Base-by-base conservation (phyloP, 1,140 invertebrate genomes). In the Pristionchus pacificus region DNA sequence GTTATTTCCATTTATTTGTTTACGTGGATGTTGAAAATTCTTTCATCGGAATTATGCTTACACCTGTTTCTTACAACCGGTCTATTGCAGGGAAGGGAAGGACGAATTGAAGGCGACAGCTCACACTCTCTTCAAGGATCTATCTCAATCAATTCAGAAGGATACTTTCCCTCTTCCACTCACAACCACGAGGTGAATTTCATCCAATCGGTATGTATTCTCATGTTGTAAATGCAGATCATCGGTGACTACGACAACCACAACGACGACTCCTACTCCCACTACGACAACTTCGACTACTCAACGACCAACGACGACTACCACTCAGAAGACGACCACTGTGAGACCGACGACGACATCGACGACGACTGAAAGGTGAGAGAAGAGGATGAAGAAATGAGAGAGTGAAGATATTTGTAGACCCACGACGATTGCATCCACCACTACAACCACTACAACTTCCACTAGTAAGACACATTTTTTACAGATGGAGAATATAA, bases 141-240 rank as follows among this genome's bases (percentile, higher is more conserved):
- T 49, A 49, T 49, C 38, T 19, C 38, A 49, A 19, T 49, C 38
- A 49, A 49, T 49, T 32, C 31, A 61, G 63, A 59, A 78, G 59
- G 71, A 78, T 66, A 74, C 63, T 32, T 78, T 78, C 72, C 55
- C 77, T 1, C 67, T 78, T 33, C 70, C 76, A 2, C 27, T 76
- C 29, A 30, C 68, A 13, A 64, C 67, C 25, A 78, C 76, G 27
- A 78, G 67, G 29, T 10, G 55, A 66, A 15, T 31, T 19, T 32
- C 49, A 71, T 60, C n/a, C n/a, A n/a, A n/a, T n/a, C n/a, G n/a
- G n/a, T n/a, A n/a, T n/a, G n/a, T n/a, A n/a, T n/a, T n/a, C n/a
- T n/a, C n/a, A n/a, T n/a, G n/a, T n/a, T n/a, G 49, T 59, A 38
- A 60, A 65, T 27, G 32, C 3, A 68, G 24, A 28, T 27, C 31